phyloP scores from a whole-genome alignment of 1,140 invertebrate genomes.

The Himalopsyche phryganea region DNA sequence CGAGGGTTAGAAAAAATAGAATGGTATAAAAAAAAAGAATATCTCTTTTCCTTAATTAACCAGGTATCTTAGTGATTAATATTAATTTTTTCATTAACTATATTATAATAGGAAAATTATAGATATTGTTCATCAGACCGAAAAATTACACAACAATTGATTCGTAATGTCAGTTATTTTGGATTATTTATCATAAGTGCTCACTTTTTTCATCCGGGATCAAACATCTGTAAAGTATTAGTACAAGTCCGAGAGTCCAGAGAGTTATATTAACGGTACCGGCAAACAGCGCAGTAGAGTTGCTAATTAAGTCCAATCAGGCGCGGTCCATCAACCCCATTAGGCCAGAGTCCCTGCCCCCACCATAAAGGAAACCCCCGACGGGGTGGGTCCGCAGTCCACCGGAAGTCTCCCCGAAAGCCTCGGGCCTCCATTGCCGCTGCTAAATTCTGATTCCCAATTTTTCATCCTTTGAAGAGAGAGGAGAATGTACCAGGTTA shows the following conservation, averaged over 20 bases:
- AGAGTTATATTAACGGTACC: conserved; percentile 31
- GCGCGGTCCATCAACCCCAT: conserved; percentile 48
- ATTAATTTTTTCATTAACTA: neutral
- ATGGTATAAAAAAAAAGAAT: too few species aligned
- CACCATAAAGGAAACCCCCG: neutral
- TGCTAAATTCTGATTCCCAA: conserved; percentile 36
- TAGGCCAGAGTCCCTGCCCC: conserved; percentile 34
- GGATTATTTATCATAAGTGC: too few species aligned
- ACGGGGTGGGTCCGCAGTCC: conserved; percentile 6
- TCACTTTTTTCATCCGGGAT: neutral
- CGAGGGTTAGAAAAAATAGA: too few species aligned
- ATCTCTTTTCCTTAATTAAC: too few species aligned
- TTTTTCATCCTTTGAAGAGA: too few species aligned
- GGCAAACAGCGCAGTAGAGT: conserved; percentile 36
- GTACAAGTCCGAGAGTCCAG: neutral
- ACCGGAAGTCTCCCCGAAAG: neutral
- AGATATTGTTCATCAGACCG: neutral
- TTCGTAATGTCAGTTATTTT: too few species aligned
- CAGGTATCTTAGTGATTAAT: too few species aligned
- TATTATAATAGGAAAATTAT: neutral
- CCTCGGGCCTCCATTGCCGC: conserved; percentile 37
- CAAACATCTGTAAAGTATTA: neutral
- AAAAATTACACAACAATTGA: too few species aligned
- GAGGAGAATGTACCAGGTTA: too few species aligned
- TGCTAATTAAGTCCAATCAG: conserved; percentile 57